Conservation (phyloP, 2,888 invertebrate genomes). For the Lasioglossum pauxillum region DNA sequence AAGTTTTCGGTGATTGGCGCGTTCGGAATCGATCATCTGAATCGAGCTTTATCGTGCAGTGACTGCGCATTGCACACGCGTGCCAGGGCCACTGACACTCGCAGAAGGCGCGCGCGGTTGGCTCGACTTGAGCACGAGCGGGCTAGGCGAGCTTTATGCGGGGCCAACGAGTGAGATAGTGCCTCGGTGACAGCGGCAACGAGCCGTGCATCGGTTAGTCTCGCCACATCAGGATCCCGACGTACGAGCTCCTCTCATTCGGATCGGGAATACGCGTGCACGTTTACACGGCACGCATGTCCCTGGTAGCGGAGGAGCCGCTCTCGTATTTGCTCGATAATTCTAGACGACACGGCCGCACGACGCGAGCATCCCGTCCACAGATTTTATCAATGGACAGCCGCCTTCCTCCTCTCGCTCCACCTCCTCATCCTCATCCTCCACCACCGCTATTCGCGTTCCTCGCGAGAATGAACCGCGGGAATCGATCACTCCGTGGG, state of each 20-base stretch:
- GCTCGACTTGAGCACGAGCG: background rate
- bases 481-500: slow-evolving; percentile 28
- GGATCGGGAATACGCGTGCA: slow-evolving; percentile 65
- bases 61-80: slow-evolving; percentile 28
- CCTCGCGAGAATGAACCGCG: slow-evolving; percentile 5
- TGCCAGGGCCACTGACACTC: slow-evolving; percentile 5
- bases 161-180: slow-evolving; percentile 77
- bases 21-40: background rate
- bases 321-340: slow-evolving; percentile 56
- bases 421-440: background rate
- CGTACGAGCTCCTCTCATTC: slow-evolving; percentile 73
- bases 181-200: slow-evolving; percentile 83
- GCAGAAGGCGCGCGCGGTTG: background rate
- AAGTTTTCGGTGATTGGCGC: background rate
- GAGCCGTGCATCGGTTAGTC: slow-evolving; percentile 84
- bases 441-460: background rate
- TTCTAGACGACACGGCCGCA: slow-evolving; percentile 47
- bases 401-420: background rate
- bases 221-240: slow-evolving; percentile 82
- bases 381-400: slow-evolving; percentile 59
- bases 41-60: background rate
- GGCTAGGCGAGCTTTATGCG: slow-evolving; percentile 56
- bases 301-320: slow-evolving; percentile 25
- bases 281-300: slow-evolving; percentile 35
- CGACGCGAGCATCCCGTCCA: slow-evolving; percentile 42